phyloP scores from a whole-genome alignment of 2,888 invertebrate genomes.

The Julus scandinavius region DNA sequence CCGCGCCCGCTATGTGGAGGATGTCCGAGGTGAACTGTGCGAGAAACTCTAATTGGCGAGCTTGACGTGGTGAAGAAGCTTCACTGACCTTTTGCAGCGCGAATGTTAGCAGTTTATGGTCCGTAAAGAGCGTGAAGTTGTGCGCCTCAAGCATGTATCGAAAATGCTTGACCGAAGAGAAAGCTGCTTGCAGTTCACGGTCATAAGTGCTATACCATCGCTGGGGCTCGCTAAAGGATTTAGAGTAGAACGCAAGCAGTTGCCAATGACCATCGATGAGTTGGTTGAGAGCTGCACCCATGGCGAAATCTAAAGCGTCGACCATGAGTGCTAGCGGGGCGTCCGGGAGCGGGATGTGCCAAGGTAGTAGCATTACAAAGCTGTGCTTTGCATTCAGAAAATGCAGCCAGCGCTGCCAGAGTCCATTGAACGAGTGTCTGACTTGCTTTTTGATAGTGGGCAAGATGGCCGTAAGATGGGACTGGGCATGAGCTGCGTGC shows the following conservation, averaged over 20 bases:
- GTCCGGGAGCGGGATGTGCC: background rate
- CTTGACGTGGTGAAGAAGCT: background rate
- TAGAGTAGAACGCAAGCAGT: no score
- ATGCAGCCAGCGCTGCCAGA: background rate
- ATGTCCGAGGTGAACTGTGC: constrained; percentile 56
- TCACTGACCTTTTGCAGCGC: background rate
- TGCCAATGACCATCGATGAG: no score
- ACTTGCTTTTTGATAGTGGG: no score
- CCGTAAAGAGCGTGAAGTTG: background rate
- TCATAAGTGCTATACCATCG: no score
- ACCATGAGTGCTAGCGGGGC: background rate
- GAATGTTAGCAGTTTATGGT: background rate
- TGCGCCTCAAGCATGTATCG: background rate
- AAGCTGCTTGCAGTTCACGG: no score
- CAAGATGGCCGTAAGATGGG: no score
- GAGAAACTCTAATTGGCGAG: background rate
- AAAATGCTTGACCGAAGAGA: background rate
- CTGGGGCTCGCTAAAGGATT: no score
- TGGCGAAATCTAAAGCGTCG: background rate
- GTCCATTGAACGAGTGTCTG: background rate
- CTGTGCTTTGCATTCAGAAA: background rate
- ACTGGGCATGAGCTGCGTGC: background rate
- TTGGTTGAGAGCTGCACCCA: no score
- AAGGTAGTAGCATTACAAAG: background rate
- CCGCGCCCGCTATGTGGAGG: constrained; percentile 47